phyloP scores from a whole-genome alignment of 1,140 invertebrate genomes.

The Drosophila triauraria region DNA sequence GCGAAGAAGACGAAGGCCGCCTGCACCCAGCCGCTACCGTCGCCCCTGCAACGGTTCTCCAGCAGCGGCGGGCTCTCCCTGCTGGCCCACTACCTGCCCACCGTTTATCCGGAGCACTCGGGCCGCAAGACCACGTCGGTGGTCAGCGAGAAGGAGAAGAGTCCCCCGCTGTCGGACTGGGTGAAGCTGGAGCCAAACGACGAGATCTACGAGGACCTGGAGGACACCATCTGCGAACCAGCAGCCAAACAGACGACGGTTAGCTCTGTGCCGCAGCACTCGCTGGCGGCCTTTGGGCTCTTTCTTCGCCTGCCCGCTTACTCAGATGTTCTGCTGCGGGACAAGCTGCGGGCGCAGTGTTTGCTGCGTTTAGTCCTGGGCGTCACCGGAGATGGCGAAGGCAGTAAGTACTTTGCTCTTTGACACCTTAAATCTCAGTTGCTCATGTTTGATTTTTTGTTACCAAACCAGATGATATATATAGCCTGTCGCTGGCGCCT shows the following conservation, averaged over 20 bases:
- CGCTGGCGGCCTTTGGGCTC: slow-evolving; percentile 94
- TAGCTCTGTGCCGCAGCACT: slow-evolving; percentile 92
- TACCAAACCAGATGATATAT: slow-evolving; percentile 88
- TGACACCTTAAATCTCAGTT: neutral
- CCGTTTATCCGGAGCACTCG: slow-evolving; percentile 91
- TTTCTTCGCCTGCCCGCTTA: slow-evolving; percentile 95
- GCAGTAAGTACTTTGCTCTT: slow-evolving; percentile 86
- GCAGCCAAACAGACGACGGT: slow-evolving; percentile 74
- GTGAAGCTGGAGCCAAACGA: slow-evolving; percentile 91
- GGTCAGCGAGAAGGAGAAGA: slow-evolving; percentile 86
- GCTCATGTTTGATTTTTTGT: neutral
- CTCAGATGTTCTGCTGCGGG: slow-evolving; percentile 93
- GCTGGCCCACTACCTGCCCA: slow-evolving; percentile 93
- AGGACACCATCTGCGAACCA: slow-evolving; percentile 85
- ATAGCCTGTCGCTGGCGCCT: slow-evolving; percentile 90
- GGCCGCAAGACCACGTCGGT: slow-evolving; percentile 83
- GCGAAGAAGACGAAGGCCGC: slow-evolving; percentile 60
- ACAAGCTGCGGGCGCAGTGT: slow-evolving; percentile 93
- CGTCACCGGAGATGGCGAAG: slow-evolving; percentile 96
- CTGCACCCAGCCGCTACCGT: slow-evolving; percentile 76
- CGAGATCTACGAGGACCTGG: slow-evolving; percentile 89
- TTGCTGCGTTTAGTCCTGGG: slow-evolving; percentile 93
- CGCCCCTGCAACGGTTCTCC: slow-evolving; percentile 92
- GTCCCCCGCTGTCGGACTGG: slow-evolving; percentile 89
- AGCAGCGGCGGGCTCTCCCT: slow-evolving; percentile 94